Percentiles rank a stretch among this genome's conserved stretches.
phyloP scores from a whole-genome alignment of 2,888 invertebrate species.

The Gastrophysa polygoni region DNA sequence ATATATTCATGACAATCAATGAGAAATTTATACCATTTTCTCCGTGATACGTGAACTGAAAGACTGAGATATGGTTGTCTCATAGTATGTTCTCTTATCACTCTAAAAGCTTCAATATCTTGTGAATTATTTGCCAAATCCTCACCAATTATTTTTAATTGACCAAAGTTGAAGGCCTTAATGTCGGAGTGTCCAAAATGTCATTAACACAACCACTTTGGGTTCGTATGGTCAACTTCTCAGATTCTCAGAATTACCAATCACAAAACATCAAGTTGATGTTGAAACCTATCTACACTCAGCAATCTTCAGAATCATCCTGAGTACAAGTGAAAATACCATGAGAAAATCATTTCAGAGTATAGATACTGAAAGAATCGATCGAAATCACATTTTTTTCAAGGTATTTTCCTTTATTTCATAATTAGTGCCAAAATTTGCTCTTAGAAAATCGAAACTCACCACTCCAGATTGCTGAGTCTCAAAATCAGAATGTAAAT shows the following conservation, averaged over 20 bases:
- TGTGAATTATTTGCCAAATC: no score
- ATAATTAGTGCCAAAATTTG: constrained; percentile 4
- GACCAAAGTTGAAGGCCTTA: neutral
- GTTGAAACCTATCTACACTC: constrained; percentile 21
- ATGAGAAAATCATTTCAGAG: constrained; percentile 7
- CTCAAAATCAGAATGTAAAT: neutral
- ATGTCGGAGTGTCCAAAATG: neutral
- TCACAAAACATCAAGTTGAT: constrained; percentile 27
- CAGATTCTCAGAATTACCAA: constrained; percentile 32
- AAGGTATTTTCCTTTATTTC: constrained; percentile 13
- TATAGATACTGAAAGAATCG: neutral
- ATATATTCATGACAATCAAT: neutral
- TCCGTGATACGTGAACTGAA: no score
- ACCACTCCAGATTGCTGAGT: constrained; percentile 18
- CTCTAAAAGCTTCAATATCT: no score
- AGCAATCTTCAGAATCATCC: constrained; percentile 31
- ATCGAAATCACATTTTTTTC: constrained; percentile 3
- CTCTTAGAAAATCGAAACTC: neutral
- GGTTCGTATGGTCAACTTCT: constrained; percentile 18
- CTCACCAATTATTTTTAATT: neutral
- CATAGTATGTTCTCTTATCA: no score
- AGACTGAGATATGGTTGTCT: no score
- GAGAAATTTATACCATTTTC: neutral
- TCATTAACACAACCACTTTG: neutral
- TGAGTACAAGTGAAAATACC: constrained; percentile 28